Conservation (phyloP, 2,797 vertebrate species). For the Halcyon badia region DNA sequence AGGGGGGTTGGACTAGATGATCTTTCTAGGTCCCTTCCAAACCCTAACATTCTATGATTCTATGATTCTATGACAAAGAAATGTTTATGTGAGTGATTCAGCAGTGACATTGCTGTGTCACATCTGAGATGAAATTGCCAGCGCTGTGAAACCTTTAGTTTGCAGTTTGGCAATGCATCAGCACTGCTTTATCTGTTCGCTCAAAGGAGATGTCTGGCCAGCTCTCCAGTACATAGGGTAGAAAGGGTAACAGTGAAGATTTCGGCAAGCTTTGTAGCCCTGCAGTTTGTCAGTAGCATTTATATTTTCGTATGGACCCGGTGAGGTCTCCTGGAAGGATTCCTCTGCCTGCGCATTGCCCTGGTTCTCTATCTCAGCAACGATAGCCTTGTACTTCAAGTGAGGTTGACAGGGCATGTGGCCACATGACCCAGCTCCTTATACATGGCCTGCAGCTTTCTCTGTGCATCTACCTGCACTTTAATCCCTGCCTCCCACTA, state of each 20-base stretch:
- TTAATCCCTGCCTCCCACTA: background rate
- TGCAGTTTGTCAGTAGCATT: background rate
- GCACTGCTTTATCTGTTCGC: background rate
- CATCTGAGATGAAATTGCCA: background rate
- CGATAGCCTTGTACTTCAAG: fast-evolving
- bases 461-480: background rate
- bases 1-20: too few species aligned
- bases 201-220: background rate
- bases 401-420: background rate
- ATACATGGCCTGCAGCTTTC: background rate
- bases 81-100: background rate
- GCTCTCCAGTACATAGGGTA: background rate
- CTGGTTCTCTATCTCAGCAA: background rate
- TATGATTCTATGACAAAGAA: background rate
- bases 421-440: background rate
- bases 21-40: too few species aligned
- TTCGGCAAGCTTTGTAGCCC: background rate
- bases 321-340: background rate
- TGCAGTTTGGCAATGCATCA: background rate
- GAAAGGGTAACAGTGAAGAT: background rate
- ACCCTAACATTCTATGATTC: too few species aligned
- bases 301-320: background rate
- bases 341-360: background rate
- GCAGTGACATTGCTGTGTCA: too few species aligned
- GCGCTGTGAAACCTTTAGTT: background rate